phyloP scores from a whole-genome alignment of 2,113 vertebrate species.

The Burhinus bistriatus region DNA sequence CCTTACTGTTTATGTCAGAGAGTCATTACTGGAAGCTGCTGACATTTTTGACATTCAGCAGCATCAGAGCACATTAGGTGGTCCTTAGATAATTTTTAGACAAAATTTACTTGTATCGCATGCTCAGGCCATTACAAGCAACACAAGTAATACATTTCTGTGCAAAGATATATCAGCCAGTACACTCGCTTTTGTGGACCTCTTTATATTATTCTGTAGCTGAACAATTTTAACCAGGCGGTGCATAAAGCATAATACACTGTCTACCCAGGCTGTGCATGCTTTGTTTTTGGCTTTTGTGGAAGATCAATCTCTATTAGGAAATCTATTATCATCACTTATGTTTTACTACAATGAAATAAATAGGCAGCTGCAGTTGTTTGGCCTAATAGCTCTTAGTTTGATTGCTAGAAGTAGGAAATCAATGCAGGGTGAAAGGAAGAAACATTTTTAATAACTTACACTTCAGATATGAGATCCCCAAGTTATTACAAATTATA shows the following conservation, averaged over 20 bases:
- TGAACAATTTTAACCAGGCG: background rate
- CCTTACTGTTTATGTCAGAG: constrained; percentile 92
- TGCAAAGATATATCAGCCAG: background rate
- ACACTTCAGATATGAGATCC: constrained; percentile 62
- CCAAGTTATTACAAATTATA: constrained; percentile 77
- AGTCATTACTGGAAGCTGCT: constrained; percentile 88
- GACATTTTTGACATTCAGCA: constrained; percentile 87
- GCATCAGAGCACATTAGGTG: constrained; percentile 89
- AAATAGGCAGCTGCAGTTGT: constrained; percentile 62
- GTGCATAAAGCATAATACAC: background rate
- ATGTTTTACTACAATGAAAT: constrained; percentile 67
- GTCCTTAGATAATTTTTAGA: constrained; percentile 88
- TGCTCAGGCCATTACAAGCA: constrained; percentile 82
- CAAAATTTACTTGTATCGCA: constrained; percentile 73
- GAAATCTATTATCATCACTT: constrained; percentile 64
- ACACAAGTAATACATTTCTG: constrained; percentile 75
- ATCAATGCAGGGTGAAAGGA: constrained; percentile 65
- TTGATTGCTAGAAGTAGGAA: constrained; percentile 56
- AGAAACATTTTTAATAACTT: constrained; percentile 67
- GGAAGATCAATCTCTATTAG: constrained; percentile 60
- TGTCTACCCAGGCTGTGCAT: background rate
- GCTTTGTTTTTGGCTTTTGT: constrained; percentile 31
- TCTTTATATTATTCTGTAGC: background rate
- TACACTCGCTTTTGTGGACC: background rate
- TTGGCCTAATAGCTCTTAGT: constrained; percentile 49